phyloP scores from a whole-genome alignment of 2,888 invertebrate species.

The Junonia oenone region DNA sequence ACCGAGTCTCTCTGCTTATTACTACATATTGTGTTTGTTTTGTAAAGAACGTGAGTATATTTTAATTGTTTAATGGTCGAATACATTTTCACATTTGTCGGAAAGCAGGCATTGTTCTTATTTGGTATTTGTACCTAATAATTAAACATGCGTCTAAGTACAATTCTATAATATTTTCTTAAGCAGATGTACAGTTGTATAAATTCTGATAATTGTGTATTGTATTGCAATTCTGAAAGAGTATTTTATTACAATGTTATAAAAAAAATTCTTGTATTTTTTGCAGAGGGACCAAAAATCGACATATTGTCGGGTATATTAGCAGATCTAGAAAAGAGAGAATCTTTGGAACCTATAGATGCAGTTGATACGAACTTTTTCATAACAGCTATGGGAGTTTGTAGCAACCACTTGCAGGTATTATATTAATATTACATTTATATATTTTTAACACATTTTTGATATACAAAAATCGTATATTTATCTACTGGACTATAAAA shows the following conservation, averaged over 20 bases:
- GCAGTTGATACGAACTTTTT: constrained; percentile 88
- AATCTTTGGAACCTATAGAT: constrained; percentile 78
- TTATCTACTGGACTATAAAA: no score
- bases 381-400: constrained; percentile 89
- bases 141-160: no score
- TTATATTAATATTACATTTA: background rate
- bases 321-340: constrained; percentile 80
- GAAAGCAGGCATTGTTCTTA: no score
- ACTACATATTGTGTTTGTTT: constrained; percentile 84
- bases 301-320: constrained; percentile 85
- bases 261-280: constrained; percentile 6
- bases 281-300: constrained; percentile 80
- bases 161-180: no score
- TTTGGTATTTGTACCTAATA: no score
- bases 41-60: constrained; percentile 83
- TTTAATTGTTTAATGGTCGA: background rate
- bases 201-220: no score
- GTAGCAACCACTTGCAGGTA: constrained; percentile 83
- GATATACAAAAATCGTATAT: no score
- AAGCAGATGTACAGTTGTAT: no score
- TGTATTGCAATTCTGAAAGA: no score
- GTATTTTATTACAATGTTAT: background rate
- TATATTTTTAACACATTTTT: no score
- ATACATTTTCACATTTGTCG: no score
- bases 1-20: constrained; percentile 88